phyloP scores from a whole-genome alignment of 2,113 vertebrate species.

The Rutilus rutilus region DNA sequence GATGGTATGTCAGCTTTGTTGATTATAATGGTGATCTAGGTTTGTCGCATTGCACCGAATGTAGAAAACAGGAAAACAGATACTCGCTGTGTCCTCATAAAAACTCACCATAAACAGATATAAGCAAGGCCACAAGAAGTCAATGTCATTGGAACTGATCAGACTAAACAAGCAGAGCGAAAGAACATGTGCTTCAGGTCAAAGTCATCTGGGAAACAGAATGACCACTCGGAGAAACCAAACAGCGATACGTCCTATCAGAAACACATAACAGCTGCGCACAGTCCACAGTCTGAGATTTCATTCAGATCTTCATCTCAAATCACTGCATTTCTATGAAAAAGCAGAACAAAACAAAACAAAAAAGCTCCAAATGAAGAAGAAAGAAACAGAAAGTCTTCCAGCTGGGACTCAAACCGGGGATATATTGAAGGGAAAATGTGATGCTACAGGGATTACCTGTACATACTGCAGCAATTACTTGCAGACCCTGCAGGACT shows the following conservation, averaged over 20 bases:
- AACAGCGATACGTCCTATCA: constrained; percentile 28
- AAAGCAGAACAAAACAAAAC: neutral
- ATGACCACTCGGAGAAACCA: neutral
- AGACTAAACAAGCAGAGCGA: constrained; percentile 35
- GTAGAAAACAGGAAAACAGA: neutral
- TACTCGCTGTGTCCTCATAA: neutral
- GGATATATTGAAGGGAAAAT: neutral
- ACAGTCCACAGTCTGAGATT: constrained; percentile 21
- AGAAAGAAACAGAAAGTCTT: neutral
- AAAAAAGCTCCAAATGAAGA: no score
- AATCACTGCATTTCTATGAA: neutral
- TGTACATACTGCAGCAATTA: neutral
- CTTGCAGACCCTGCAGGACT: neutral
- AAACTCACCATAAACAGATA: neutral
- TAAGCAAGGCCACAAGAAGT: neutral
- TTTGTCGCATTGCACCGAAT: neutral
- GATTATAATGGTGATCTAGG: neutral
- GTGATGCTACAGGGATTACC: neutral
- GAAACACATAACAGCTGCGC: neutral
- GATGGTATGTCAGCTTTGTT: neutral
- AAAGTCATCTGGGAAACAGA: constrained; percentile 20
- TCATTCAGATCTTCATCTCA: neutral
- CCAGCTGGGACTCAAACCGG: neutral
- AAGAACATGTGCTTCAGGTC: constrained; percentile 20
- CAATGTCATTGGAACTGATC: constrained; percentile 9